Base-by-base conservation (phyloP, 2,888 invertebrate genomes). In the Mythimna albipuncta region DNA sequence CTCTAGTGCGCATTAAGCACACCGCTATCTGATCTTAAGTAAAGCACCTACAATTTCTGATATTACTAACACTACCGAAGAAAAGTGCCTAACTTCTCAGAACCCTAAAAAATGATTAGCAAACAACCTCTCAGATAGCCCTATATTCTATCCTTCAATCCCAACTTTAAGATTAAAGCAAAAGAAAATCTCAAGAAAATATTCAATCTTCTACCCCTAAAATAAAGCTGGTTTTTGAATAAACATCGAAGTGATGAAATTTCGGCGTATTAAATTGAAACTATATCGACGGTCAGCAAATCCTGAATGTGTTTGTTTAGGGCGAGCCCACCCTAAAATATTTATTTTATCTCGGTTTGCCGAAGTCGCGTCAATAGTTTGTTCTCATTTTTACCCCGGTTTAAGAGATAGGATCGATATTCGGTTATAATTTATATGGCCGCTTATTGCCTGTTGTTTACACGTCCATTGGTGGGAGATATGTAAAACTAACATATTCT, bases 321-420 rank as follows among this genome's bases (percentile, higher is more conserved):
- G 96, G 93, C 94, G 93, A 92, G 94, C 92, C 96, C 95, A 95
- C 96, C 96, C 96, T 95, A 95, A 95, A 95, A 96, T 96, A 96
- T 96, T 96, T 96, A 95, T 96, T 95, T 94, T 96, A 96, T 95
- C 95, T 95, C 88, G 95, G 96, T 96, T 95, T 95, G 95, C 95
- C 95, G 95, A 93, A 94, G 94, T 94, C 94, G 91, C 95, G 95
- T 95, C 96, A 94, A 95, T 94, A 95, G 94, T 94, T 93, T 94
- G 94, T 95, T 94, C 91, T 89, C 92, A 94, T 94, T 95, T 94
- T 95, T 94, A 93, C 93, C 91, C 90, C 81, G 89, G 89, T 90
- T 91, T 92, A 91, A 91, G 91, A 94, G 94, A 94, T 94, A 93
- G 92, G 92, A 93, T 93, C 93, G 92, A 93, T 94, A 92, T 93